These are phyloP conservation scores for Pempheris klunzingeri DNA, from an alignment of 2,797 vertebrate species.

Conservation along the genomic window DNA sequence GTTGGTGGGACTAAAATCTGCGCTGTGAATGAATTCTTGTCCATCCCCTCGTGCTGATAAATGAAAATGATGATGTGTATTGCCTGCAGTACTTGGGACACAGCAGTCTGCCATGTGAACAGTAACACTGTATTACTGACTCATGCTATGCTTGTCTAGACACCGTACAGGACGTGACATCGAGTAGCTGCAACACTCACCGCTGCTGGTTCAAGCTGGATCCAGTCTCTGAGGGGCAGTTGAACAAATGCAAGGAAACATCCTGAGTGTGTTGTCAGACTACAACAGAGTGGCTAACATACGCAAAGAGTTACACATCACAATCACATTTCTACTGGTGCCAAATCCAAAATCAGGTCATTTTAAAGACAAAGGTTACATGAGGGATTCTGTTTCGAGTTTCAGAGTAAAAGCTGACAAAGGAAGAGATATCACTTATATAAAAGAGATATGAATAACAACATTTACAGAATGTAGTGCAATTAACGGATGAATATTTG, in stretches of 20 bases:
- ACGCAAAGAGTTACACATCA: neutral
- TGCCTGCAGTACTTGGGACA: neutral
- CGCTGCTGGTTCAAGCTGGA: conserved; percentile 14
- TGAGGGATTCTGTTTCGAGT: neutral
- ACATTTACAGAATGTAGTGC: neutral
- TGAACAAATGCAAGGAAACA: neutral
- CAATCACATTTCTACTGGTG: neutral
- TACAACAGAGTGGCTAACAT: neutral
- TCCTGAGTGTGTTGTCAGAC: neutral
- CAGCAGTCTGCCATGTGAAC: conserved; percentile 9
- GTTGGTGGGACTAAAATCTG: neutral
- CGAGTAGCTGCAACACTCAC: conserved; percentile 17
- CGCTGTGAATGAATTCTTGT: neutral
- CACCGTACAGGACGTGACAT: conserved; percentile 12
- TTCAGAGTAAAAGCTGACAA: neutral
- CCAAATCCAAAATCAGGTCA: neutral
- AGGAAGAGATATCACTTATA: no score
- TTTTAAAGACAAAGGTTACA: neutral
- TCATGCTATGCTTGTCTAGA: conserved; percentile 63
- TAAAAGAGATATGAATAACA: no score
- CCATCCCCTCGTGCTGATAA: neutral
- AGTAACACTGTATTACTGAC: conserved; percentile 32
- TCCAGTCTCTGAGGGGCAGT: neutral
- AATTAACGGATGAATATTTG: neutral
- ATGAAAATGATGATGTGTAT: neutral